Percentiles rank a stretch among this genome's conserved stretches.
phyloP scores from a whole-genome alignment of 2,888 invertebrate genomes.

The Tachina grossa region DNA sequence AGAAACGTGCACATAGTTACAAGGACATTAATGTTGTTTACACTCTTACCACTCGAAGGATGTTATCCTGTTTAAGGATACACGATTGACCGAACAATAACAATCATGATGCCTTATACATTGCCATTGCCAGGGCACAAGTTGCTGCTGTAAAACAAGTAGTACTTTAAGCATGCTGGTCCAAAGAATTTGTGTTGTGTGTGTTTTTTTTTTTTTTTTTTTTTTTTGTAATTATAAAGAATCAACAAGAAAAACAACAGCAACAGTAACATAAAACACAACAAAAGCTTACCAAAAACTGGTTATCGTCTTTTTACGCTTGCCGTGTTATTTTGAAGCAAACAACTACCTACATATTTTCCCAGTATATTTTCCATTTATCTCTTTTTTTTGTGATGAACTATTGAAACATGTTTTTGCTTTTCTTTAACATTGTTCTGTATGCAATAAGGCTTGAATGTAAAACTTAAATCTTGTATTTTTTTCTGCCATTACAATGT shows the following conservation, averaged over 20 bases:
- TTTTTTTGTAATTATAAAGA: constrained; percentile 43
- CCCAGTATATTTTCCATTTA: constrained; percentile 23
- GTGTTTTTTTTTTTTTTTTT: constrained; percentile 13
- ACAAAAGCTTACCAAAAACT: constrained; percentile 55
- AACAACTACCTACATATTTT: constrained; percentile 27
- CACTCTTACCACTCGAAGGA: constrained; percentile 76
- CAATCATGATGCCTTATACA: constrained; percentile 73
- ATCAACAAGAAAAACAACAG: constrained; percentile 76
- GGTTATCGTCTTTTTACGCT: constrained; percentile 72
- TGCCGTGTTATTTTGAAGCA: constrained; percentile 52
- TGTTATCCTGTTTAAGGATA: constrained; percentile 77
- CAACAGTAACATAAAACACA: constrained; percentile 72
- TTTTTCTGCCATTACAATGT: background rate
- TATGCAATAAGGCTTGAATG: constrained; percentile 13
- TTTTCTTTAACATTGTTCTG: constrained; percentile 2
- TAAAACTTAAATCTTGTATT: background rate
- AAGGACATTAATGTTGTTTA: constrained; percentile 80
- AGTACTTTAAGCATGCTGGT: constrained; percentile 55
- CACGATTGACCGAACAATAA: constrained; percentile 78
- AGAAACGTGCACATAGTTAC: constrained; percentile 48
- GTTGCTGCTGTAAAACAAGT: constrained; percentile 53
- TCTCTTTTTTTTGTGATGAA: background rate
- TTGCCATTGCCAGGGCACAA: constrained; percentile 75
- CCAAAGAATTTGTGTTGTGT: constrained; percentile 45
- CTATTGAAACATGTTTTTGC: constrained; percentile 24